These are phyloP conservation scores for Eilema depressum DNA, from an alignment of 2,888 invertebrate genomes.

Conservation along the genomic window DNA sequence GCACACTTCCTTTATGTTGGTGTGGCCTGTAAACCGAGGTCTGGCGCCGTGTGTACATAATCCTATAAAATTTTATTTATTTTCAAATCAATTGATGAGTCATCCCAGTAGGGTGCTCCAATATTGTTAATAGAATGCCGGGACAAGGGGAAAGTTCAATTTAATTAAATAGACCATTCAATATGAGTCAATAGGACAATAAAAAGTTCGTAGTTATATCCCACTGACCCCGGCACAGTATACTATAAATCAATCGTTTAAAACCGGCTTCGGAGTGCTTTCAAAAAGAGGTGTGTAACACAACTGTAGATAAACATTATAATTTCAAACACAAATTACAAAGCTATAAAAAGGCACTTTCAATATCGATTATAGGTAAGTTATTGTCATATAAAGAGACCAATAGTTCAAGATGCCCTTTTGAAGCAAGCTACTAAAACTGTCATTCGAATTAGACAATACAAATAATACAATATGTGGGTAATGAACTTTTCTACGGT, in stretches of 20 bases:
- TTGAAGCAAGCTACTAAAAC: not conserved
- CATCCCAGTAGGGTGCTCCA: constrained; percentile 41
- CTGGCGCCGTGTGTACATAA: too few relatives aligned
- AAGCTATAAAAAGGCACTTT: constrained; percentile 30
- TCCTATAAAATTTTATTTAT: not conserved
- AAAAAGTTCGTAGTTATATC: constrained; percentile 48
- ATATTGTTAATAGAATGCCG: constrained; percentile 41
- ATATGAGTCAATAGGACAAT: constrained; percentile 51
- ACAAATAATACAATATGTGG: not conserved
- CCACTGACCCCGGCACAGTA: constrained; percentile 67
- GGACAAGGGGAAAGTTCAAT: constrained; percentile 42
- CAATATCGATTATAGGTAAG: constrained; percentile 18
- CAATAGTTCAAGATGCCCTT: constrained; percentile 25
- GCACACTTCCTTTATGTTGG: too few relatives aligned
- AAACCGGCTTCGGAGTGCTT: constrained; percentile 65
- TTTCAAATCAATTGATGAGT: constrained; percentile 28
- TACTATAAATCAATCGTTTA: constrained; percentile 61
- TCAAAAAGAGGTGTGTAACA: constrained; percentile 65
- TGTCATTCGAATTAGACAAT: constrained; percentile 1
- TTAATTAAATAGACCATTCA: constrained; percentile 37
- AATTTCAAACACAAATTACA: constrained; percentile 29
- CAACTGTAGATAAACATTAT: constrained; percentile 35
- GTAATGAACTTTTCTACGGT: not conserved
- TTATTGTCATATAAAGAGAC: constrained; percentile 34
- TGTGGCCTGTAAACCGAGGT: too few relatives aligned